Conservation (phyloP, 2,888 invertebrate genomes). For the Cordilura impudica region DNA sequence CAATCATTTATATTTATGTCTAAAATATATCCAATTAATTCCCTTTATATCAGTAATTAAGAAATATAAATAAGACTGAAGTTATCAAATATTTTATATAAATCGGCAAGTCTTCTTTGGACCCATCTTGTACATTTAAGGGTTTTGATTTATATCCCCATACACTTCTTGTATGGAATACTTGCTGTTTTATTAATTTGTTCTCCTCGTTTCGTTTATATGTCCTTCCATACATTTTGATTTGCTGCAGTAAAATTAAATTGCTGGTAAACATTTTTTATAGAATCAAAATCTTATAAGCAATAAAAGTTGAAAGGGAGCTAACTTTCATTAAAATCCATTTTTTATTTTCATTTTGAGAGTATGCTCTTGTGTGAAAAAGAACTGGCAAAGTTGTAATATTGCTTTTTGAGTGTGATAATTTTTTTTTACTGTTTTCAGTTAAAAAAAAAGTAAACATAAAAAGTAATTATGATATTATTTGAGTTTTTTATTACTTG, state of each 20-base stretch:
- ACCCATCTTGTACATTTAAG: neutral
- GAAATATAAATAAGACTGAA: no score
- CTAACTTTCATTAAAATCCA: neutral
- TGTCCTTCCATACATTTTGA: slow-evolving; percentile 9
- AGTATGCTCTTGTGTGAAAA: no score
- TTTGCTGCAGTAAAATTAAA: slow-evolving; percentile 41
- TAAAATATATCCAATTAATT: no score
- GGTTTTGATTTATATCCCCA: neutral
- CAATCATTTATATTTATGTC: no score
- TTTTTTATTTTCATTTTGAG: neutral
- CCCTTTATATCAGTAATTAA: no score
- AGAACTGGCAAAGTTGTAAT: neutral
- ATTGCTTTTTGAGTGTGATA: neutral
- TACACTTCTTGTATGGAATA: no score
- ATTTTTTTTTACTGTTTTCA: neutral
- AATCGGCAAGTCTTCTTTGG: no score
- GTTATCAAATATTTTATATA: no score
- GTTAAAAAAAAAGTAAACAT: neutral
- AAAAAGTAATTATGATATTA: slow-evolving; percentile 34
- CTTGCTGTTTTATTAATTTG: neutral
- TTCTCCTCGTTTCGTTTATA: neutral
- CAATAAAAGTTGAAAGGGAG: neutral
- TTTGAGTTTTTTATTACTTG: neutral
- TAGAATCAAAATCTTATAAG: neutral
- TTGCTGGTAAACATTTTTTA: slow-evolving; percentile 6